Evolutionary conservation across 2,113 vertebrate genomes (phyloP).

Genomic region (Hyla sarda): DNA sequence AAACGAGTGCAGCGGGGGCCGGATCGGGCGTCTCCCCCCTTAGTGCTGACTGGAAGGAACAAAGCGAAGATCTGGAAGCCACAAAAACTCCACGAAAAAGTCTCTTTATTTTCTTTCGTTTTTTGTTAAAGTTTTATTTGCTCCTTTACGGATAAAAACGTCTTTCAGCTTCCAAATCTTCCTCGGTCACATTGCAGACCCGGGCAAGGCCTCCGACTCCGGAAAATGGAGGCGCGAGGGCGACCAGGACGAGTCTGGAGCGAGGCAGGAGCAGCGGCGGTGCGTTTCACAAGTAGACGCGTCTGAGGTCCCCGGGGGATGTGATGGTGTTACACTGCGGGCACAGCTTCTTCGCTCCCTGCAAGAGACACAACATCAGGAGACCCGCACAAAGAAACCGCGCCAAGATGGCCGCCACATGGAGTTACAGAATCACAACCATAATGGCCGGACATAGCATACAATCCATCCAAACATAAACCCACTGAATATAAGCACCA

Average conservation of each 20-base stretch:
- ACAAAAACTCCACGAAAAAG: slow-evolving; percentile 43
- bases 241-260: neutral
- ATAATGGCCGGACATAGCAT: no score
- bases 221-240: slow-evolving; percentile 3
- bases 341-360: slow-evolving; percentile 99
- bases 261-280: neutral
- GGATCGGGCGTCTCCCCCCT: slow-evolving; percentile 26
- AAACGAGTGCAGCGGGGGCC: slow-evolving; percentile 60
- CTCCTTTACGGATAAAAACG: slow-evolving; percentile 57
- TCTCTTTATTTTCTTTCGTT: slow-evolving; percentile 63
- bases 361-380: slow-evolving; percentile 55
- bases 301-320: slow-evolving; percentile 94
- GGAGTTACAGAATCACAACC: no score
- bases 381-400: no score
- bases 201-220: neutral
- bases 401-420: no score
- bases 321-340: slow-evolving; percentile 99
- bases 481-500: no score
- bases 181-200: slow-evolving; percentile 53
- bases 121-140: slow-evolving; percentile 62
- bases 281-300: slow-evolving; percentile 91
- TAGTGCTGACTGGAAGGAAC: slow-evolving; percentile 21
- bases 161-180: slow-evolving; percentile 62
- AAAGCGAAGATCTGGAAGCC: slow-evolving; percentile 38
- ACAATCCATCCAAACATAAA: no score